phyloP scores from a whole-genome alignment of 2,888 invertebrate genomes.

The Heliconius erato region DNA sequence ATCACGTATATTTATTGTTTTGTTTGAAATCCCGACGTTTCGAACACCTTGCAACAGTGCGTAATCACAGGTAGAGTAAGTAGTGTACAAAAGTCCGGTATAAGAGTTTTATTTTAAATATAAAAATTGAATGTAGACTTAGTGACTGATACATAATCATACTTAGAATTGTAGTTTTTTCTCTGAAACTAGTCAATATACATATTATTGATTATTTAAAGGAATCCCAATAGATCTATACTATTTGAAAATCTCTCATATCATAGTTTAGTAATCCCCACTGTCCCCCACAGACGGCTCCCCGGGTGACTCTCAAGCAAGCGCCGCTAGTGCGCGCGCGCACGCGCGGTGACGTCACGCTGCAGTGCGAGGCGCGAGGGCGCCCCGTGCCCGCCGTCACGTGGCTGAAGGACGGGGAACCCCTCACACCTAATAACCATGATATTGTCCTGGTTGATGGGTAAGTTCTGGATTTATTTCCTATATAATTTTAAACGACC shows the following conservation, averaged over 20 bases:
- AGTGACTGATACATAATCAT: no score
- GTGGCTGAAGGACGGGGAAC: slow-evolving; percentile 98
- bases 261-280: not conserved
- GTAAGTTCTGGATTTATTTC: slow-evolving; percentile 66
- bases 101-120: no score
- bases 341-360: slow-evolving; percentile 94
- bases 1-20: no score
- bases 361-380: slow-evolving; percentile 94
- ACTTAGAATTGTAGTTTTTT: no score
- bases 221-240: not conserved
- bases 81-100: no score
- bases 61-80: no score
- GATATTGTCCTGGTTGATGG: slow-evolving; percentile 95
- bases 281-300: slow-evolving; percentile 87
- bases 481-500: no score
- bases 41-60: no score
- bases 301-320: slow-evolving; percentile 72
- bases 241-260: no score
- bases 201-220: not conserved
- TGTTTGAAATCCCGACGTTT: no score
- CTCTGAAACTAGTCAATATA: not conserved
- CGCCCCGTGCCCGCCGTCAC: slow-evolving; percentile 92
- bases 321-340: slow-evolving; percentile 80
- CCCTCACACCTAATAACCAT: slow-evolving; percentile 92
- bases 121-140: no score